phyloP scores from a whole-genome alignment of 2,797 vertebrate genomes.

The Acestrorhynchus altus region DNA sequence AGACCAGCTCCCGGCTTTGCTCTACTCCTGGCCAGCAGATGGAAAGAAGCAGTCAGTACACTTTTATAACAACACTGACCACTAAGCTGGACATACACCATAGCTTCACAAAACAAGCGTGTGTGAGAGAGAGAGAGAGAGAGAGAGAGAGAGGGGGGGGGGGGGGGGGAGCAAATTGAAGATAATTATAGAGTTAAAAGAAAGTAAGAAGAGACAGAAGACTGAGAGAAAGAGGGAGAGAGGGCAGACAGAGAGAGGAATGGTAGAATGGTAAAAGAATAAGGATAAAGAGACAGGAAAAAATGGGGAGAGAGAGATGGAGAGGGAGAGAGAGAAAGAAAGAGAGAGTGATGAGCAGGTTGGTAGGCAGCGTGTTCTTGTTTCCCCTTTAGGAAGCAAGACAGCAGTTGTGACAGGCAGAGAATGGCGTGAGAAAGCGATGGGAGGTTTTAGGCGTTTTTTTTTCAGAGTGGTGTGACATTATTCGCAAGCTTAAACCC shows the following conservation, averaged over 20 bases:
- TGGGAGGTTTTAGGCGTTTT: conserved; percentile 15
- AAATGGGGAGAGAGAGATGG: too few relatives aligned
- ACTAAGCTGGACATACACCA: not conserved
- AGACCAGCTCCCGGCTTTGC: not conserved
- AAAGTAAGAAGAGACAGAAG: too few relatives aligned
- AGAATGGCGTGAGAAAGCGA: conserved; percentile 34
- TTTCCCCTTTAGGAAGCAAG: not conserved
- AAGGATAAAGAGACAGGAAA: not conserved
- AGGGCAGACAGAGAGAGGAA: too few relatives aligned
- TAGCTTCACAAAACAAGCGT: not conserved
- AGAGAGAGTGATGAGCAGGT: too few relatives aligned
- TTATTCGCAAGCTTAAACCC: conserved; percentile 22
- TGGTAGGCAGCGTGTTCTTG: not conserved
- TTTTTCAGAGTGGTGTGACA: not conserved
- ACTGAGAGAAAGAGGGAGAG: too few relatives aligned
- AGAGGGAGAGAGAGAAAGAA: not conserved
- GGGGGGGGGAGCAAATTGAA: too few relatives aligned
- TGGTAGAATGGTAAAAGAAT: too few relatives aligned
- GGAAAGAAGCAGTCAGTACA: not conserved
- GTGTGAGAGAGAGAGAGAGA: too few relatives aligned
- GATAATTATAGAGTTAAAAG: too few relatives aligned
- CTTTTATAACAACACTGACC: not conserved
- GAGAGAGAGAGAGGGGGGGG: too few relatives aligned
- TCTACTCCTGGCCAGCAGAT: not conserved
- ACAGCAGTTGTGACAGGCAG: conserved; percentile 44